These are phyloP conservation scores for Enteromius fasciolatus DNA, from an alignment of 2,797 vertebrate genomes.

Conservation along the genomic window DNA sequence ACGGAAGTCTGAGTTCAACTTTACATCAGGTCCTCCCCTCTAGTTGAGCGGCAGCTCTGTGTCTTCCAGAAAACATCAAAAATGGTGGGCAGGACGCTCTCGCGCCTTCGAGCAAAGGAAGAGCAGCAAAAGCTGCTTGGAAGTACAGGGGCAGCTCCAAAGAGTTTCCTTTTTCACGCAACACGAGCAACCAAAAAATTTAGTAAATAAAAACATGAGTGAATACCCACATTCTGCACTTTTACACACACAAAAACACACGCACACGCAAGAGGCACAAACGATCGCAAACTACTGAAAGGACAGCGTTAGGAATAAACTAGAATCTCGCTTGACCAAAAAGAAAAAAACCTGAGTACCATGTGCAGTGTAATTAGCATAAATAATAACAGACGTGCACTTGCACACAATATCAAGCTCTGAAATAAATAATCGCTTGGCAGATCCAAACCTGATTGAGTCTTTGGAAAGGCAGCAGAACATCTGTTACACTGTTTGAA, in stretches of 20 bases:
- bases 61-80: conserved; percentile 59
- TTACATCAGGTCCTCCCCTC: conserved; percentile 58
- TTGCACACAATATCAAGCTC: not conserved
- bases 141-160: conserved; percentile 53
- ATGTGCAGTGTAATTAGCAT: not conserved
- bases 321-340: conserved; percentile 30
- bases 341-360: not conserved
- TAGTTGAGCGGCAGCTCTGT: conserved; percentile 53
- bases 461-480: conserved; percentile 15
- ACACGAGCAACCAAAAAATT: conserved; percentile 49
- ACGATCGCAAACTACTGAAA: not conserved
- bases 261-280: conserved; percentile 26
- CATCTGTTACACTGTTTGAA: conserved; percentile 12
- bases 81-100: conserved; percentile 43
- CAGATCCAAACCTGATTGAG: conserved; percentile 6
- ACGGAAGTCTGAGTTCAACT: conserved; percentile 46
- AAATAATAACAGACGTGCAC: not conserved
- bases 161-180: conserved; percentile 48
- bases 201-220: conserved; percentile 13
- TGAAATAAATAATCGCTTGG: conserved; percentile 25
- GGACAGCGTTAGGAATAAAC: conserved; percentile 10
- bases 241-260: conserved; percentile 25
- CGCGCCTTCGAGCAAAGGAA: conserved; percentile 22
- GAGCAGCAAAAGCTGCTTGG: conserved; percentile 45
- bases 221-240: conserved; percentile 38